phyloP scores from a whole-genome alignment of 1,140 invertebrate species.

The Drosophila suzukii region DNA sequence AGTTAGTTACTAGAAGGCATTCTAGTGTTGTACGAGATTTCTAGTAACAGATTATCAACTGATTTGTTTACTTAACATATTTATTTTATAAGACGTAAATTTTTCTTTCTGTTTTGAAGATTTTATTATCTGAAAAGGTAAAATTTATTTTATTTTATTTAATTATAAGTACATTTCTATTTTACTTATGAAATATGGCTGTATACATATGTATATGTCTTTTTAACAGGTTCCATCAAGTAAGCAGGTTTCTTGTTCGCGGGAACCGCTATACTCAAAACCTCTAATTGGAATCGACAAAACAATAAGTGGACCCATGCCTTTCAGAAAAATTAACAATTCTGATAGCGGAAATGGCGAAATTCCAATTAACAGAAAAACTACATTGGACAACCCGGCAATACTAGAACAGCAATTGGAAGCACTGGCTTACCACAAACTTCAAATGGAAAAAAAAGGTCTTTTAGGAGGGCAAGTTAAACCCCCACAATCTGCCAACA shows the following conservation, averaged over 20 bases:
- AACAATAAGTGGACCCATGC: slow-evolving; percentile 1
- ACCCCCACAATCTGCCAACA: not conserved
- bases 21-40: too few relatives aligned
- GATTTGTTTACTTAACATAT: too few relatives aligned
- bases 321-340: slow-evolving; percentile 38
- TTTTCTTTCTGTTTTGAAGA: too few relatives aligned
- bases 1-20: too few relatives aligned
- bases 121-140: too few relatives aligned
- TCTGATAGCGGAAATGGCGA: slow-evolving; percentile 14
- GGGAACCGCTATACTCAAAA: slow-evolving; percentile 85
- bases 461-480: slow-evolving; percentile 38
- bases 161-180: too few relatives aligned
- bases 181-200: too few relatives aligned
- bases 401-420: slow-evolving; percentile 80
- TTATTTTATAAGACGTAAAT: too few relatives aligned
- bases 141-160: too few relatives aligned
- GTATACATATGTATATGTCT: not conserved
- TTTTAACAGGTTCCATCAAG: slow-evolving; percentile 66
- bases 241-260: slow-evolving; percentile 75
- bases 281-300: slow-evolving; percentile 62
- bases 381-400: slow-evolving; percentile 74
- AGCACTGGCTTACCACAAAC: slow-evolving; percentile 78
- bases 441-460: slow-evolving; percentile 77
- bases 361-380: slow-evolving; percentile 31
- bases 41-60: too few relatives aligned